Evolutionary conservation across 37 sponge, comb jelly and placozoan species (phyloP).

Genomic region (Oscarella lobularis): DNA sequence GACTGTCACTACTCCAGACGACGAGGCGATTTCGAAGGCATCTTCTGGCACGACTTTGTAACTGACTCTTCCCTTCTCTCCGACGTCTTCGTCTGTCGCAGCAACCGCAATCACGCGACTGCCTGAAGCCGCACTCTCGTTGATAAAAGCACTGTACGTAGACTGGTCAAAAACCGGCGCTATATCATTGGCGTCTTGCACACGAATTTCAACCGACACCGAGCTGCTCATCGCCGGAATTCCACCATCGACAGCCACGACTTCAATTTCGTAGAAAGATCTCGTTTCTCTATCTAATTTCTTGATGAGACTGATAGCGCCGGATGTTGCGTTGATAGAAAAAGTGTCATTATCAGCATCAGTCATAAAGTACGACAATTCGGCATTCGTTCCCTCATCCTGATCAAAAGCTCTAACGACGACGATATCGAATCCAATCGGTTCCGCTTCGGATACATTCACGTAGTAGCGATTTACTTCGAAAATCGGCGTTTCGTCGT

Average conservation of each 20-base stretch:
- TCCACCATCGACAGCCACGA: background rate
- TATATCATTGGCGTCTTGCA: conserved; percentile 30
- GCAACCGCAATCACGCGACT: background rate
- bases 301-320: conserved; percentile 8
- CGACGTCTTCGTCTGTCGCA: background rate
- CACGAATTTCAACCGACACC: conserved; percentile 14
- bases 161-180: conserved; percentile 14
- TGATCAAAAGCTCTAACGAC: conserved; percentile 2
- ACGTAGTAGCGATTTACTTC: background rate
- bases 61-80: background rate
- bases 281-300: conserved; percentile 10
- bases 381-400: conserved; percentile 5
- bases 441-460: background rate
- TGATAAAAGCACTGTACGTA: background rate
- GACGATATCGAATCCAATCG: conserved; percentile 6
- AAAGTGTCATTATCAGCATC: conserved; percentile 8
- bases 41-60: background rate
- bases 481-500: conserved; percentile 13
- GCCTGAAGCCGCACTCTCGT: background rate
- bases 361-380: conserved; percentile 7
- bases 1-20: too few species aligned
- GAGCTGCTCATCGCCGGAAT: background rate
- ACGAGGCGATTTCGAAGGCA: background rate
- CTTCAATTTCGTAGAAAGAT: background rate
- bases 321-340: conserved; percentile 4